Evolutionary conservation across 2,797 vertebrate species (phyloP).

Genomic region (Schizothorax lantsangensis): DNA sequence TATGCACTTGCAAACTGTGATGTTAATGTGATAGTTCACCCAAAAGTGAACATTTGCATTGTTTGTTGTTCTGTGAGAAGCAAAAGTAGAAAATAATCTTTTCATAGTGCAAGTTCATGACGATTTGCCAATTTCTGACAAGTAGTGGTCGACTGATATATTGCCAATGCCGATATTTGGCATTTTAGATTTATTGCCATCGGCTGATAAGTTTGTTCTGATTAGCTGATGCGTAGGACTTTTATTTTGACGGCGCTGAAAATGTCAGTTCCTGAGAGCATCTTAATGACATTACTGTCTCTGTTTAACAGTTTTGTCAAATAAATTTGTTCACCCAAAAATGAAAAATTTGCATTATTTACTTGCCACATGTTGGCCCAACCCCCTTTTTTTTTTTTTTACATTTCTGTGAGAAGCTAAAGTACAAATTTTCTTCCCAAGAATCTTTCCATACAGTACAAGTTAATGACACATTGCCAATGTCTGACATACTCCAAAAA

Average conservation of each 20-base stretch:
- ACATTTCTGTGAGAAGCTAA: background rate
- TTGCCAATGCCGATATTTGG: background rate
- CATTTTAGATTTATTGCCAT: background rate
- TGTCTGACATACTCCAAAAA: background rate
- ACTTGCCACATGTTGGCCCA: background rate
- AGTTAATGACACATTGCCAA: background rate
- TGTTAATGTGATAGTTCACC: background rate
- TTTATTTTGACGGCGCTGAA: background rate
- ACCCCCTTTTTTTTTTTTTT: background rate
- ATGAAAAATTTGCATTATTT: background rate
- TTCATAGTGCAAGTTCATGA: background rate
- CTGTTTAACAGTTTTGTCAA: no score
- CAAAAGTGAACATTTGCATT: background rate
- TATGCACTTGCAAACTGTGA: background rate
- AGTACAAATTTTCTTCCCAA: background rate
- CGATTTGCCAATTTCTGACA: background rate
- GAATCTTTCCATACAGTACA: background rate
- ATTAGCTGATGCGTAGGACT: background rate
- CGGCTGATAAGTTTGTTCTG: background rate
- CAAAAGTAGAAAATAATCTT: background rate
- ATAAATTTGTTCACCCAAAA: background rate
- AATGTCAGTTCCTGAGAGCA: background rate
- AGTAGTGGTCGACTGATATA: background rate
- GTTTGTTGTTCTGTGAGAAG: background rate
- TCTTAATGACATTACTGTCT: background rate